phyloP scores from a whole-genome alignment of 2,888 invertebrate species.

The Fragum whitleyi region DNA sequence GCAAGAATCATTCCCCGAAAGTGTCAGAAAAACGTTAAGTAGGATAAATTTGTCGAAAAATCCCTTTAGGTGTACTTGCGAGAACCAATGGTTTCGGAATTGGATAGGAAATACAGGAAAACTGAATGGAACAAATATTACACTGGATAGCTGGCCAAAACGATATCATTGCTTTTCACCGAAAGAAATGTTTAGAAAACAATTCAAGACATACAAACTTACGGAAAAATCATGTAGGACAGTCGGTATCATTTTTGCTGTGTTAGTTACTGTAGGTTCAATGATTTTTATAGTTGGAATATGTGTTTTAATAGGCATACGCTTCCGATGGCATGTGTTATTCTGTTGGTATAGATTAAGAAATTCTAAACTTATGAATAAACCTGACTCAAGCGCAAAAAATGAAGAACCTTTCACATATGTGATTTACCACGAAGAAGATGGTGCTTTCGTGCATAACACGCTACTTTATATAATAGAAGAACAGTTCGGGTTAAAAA shows the following conservation, averaged over 20 bases:
- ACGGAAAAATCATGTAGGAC: background rate
- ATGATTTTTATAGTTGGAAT: background rate
- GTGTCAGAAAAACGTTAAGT: background rate
- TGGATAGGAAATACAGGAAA: slow-evolving; percentile 1
- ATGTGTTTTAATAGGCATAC: background rate
- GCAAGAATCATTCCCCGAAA: background rate
- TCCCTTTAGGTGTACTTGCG: background rate
- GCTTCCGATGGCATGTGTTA: background rate
- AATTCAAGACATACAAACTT: background rate
- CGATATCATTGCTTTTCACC: background rate
- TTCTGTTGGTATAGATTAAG: background rate
- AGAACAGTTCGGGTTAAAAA: background rate
- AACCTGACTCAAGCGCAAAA: background rate
- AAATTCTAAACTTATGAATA: background rate
- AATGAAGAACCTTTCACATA: background rate
- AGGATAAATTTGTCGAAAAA: background rate
- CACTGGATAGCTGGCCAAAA: background rate
- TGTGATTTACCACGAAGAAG: slow-evolving; percentile 6
- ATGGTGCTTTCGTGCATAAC: background rate
- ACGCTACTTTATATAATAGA: background rate
- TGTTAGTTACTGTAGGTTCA: background rate
- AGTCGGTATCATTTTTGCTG: background rate
- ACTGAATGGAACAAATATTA: background rate
- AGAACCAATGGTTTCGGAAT: background rate
- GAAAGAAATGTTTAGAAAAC: background rate